Evolutionary conservation across 2,797 vertebrate species (phyloP).

Genomic region (Onychomys torridus): DNA sequence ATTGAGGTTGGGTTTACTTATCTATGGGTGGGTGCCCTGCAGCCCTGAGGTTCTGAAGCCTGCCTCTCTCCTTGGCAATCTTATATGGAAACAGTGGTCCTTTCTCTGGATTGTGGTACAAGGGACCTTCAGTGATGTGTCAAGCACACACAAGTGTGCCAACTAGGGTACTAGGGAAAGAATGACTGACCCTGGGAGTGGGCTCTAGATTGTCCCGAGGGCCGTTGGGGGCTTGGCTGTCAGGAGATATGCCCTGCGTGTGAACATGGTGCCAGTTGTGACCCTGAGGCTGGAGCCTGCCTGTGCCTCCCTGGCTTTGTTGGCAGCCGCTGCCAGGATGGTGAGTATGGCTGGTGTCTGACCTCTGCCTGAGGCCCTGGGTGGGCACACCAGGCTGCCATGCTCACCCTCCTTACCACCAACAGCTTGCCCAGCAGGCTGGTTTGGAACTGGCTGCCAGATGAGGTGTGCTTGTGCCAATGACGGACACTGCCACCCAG

Average conservation of each 20-base stretch:
- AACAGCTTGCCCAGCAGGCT: slow-evolving; percentile 91
- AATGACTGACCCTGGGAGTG: not conserved
- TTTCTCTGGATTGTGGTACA: not conserved
- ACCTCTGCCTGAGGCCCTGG: rapidly evolving
- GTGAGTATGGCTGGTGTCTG: slow-evolving; percentile 87
- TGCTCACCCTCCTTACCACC: not conserved
- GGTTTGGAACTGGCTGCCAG: slow-evolving; percentile 92
- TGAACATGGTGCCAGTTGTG: slow-evolving; percentile 90
- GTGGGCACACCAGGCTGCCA: rapidly evolving
- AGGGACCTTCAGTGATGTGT: not conserved
- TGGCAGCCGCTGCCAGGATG: slow-evolving; percentile 91
- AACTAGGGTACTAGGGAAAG: too few species aligned
- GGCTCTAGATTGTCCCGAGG: slow-evolving; percentile 90
- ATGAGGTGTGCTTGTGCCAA: slow-evolving; percentile 93
- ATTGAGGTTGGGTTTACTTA: not conserved
- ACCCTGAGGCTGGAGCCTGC: slow-evolving; percentile 91
- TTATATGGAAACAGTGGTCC: not conserved
- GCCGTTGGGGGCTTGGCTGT: slow-evolving; percentile 94
- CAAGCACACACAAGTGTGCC: not conserved
- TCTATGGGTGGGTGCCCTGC: not conserved
- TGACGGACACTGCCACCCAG: slow-evolving; percentile 91
- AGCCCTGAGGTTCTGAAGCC: rapidly evolving
- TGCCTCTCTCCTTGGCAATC: not conserved
- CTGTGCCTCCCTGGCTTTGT: slow-evolving; percentile 90
- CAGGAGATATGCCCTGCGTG: slow-evolving; percentile 91